phyloP scores from a whole-genome alignment of 2,888 invertebrate genomes.

The Xanthia togata region DNA sequence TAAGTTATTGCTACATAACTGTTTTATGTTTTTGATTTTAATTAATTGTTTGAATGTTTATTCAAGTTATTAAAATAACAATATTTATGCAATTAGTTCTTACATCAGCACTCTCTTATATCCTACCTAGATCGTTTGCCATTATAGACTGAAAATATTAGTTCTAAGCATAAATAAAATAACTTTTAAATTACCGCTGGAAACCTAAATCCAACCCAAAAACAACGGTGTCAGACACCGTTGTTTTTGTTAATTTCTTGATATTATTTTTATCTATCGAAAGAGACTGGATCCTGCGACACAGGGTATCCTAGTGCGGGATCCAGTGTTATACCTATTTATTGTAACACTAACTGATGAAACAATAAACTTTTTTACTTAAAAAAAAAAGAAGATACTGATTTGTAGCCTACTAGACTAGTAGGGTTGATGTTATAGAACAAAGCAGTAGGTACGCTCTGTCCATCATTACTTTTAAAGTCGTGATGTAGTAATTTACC shows the following conservation, averaged over 20 bases:
- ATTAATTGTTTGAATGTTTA: neutral
- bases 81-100: constrained; percentile 24
- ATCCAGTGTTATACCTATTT: no score
- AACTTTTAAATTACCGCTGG: no score
- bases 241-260: no score
- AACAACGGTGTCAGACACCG: no score
- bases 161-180: neutral
- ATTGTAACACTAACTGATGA: no score
- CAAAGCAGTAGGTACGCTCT: neutral
- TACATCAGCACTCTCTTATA: constrained; percentile 22
- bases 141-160: neutral
- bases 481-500: constrained; percentile 47
- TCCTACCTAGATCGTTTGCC: neutral
- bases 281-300: no score
- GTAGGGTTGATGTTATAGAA: constrained; percentile 1
- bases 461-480: constrained; percentile 14
- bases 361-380: no score
- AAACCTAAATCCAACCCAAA: no score
- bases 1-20: neutral
- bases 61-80: constrained; percentile 5
- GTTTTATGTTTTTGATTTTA: neutral
- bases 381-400: no score
- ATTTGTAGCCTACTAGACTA: neutral
- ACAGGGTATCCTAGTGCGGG: no score
- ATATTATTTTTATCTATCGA: no score